Evolutionary conservation across 2,113 vertebrate species (phyloP).

Genomic region (Mirounga angustirostris): DNA sequence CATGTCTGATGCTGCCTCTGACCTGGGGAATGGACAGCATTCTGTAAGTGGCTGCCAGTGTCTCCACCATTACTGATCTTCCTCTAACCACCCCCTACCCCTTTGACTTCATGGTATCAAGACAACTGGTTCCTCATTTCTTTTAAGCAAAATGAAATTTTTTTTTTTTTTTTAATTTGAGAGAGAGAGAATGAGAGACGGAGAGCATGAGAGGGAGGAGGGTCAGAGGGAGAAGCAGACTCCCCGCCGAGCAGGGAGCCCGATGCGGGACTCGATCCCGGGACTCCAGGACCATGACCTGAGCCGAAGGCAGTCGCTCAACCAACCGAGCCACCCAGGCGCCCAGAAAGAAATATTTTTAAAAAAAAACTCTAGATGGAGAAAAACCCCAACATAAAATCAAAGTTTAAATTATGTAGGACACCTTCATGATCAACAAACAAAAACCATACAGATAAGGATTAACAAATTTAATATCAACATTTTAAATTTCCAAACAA

Average conservation of each 20-base stretch:
- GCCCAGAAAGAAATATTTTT: neutral
- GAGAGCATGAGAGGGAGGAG: too few species aligned
- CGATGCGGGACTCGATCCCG: too few species aligned
- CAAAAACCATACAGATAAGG: neutral
- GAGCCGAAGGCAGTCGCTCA: too few species aligned
- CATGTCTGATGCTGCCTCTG: neutral
- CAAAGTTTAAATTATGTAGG: neutral
- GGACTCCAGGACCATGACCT: too few species aligned
- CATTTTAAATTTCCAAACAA: neutral
- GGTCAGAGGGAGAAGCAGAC: too few species aligned
- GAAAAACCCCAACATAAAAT: neutral
- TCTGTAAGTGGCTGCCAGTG: neutral
- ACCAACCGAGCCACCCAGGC: too few species aligned
- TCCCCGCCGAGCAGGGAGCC: too few species aligned
- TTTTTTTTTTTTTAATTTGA: too few species aligned
- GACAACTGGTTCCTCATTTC: neutral
- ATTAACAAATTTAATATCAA: neutral
- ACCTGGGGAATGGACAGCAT: neutral
- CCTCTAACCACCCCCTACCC: neutral
- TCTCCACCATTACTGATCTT: neutral
- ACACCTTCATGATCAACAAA: neutral
- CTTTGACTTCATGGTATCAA: neutral
- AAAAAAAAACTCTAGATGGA: neutral
- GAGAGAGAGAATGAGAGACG: too few species aligned
- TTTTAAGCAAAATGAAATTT: conserved; percentile 20